Percentiles rank a stretch among this genome's conserved stretches.
These are phyloP conservation scores for Mesaphorura yosii DNA, from an alignment of 1,140 invertebrate genomes.

Conservation along the genomic window DNA sequence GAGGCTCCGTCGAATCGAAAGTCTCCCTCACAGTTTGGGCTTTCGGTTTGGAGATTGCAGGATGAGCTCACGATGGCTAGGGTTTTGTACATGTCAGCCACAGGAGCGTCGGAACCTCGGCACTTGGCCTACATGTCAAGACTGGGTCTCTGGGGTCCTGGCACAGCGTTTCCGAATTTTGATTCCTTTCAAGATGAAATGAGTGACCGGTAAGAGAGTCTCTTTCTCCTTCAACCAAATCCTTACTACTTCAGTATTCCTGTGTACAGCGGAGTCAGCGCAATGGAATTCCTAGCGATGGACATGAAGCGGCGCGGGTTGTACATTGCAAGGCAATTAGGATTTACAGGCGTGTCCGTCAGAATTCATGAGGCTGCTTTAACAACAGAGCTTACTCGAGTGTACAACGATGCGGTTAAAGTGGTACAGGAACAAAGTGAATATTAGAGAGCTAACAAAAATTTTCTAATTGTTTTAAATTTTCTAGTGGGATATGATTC, in stretches of 20 bases:
- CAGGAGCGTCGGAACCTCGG: slow-evolving; percentile 84
- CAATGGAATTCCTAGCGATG: slow-evolving; percentile 99
- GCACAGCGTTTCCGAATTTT: slow-evolving; percentile 87
- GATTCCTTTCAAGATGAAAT: slow-evolving; percentile 90
- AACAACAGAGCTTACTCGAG: slow-evolving; percentile 67
- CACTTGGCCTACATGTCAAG: slow-evolving; percentile 99
- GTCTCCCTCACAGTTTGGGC: slow-evolving; percentile 71
- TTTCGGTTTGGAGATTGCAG: slow-evolving; percentile 90
- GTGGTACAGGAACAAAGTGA: slow-evolving; percentile 48
- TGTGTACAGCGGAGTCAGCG: slow-evolving; percentile 71
- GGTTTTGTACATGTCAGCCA: slow-evolving; percentile 95
- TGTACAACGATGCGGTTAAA: slow-evolving; percentile 87
- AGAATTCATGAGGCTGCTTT: slow-evolving; percentile 92
- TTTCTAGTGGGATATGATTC: slow-evolving; percentile 74
- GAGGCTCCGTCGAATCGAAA: slow-evolving; percentile 77
- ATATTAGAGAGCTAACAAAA: slow-evolving; percentile 1
- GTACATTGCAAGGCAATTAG: slow-evolving; percentile 95
- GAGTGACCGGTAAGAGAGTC: slow-evolving; percentile 62
- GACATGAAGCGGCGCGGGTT: slow-evolving; percentile 97
- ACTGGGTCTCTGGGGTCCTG: slow-evolving; percentile 94
- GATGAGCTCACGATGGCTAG: slow-evolving; percentile 83
- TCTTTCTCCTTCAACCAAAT: too few relatives aligned
- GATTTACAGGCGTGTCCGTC: slow-evolving; percentile 89
- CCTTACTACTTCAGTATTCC: too few relatives aligned
- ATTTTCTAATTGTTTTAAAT: slow-evolving; percentile 36